Evolutionary conservation across 1,140 invertebrate genomes (phyloP), one percentile per base, ranked within the genome.

Genomic region (Nebria ingens): DNA sequence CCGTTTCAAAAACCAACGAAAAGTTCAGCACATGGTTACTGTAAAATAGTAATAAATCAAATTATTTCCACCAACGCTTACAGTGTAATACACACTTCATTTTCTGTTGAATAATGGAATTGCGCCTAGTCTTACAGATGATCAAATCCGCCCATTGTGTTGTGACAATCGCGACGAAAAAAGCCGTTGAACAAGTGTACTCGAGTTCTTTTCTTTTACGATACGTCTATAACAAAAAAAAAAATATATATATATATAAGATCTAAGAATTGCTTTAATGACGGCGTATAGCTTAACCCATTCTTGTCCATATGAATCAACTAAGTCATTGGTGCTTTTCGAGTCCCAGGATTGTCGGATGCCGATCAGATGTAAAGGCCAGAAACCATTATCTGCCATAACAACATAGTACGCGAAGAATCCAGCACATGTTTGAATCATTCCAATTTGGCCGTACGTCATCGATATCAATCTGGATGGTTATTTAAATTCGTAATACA

Each of bases 371-470:
- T 82, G 77, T 61, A 76, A 66, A 0, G 93, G 92, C 65, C 91
- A 79, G 78, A 97, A 98, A 59, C 96, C 96, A 75, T 97, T 97
- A 71, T 98, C 93, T 80, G 93, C 92, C 93, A 98, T 94, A 67
- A 98, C 97, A 51, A 97, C 93, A 73, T 98, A 97, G 79, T 98
- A 98, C 4, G 93, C 91, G 76, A 98, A 99, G 86, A 99, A 99
- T 23, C 95, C 97, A 61, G 94, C 95, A 21, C 92, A 91, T 53
- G 96, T 96, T 81, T 99, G 96, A 71, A 99, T 98, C 93, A 98
- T 97, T 68, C 95, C 95, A 71, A 98, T 97, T 74, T 98, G 95
- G 67, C 94, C 93, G 73, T 98, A 98, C 40, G 95, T 93, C 86
- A 97, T 93, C 22, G 90, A 93, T 74, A 96, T 94, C 72, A 96